These are phyloP conservation scores for Drosophila ficusphila DNA, from an alignment of 1,140 invertebrate genomes.

Conservation along the genomic window DNA sequence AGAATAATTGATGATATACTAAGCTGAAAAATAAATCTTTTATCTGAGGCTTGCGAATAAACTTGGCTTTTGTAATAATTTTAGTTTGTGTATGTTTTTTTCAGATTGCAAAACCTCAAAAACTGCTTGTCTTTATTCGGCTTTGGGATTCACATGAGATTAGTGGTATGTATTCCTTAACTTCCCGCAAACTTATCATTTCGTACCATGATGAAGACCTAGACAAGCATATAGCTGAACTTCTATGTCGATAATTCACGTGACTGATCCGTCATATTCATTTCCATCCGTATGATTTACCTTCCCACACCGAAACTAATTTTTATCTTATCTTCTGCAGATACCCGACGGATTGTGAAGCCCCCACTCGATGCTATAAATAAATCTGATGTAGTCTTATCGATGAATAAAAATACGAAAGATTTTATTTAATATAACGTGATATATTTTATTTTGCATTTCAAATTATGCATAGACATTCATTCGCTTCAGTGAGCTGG, in stretches of 20 bases:
- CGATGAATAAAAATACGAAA: conserved; percentile 38
- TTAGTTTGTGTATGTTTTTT: not conserved
- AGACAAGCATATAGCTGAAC: conserved; percentile 57
- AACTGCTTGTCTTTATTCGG: not conserved
- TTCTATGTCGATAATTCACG: conserved; percentile 28
- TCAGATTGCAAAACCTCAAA: not conserved
- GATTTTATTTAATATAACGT: conserved; percentile 66
- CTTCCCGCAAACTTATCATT: not conserved
- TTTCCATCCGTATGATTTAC: conserved; percentile 1
- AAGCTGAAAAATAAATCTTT: conserved; percentile 30
- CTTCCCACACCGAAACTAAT: not conserved
- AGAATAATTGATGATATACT: conserved; percentile 71
- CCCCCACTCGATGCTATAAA: not conserved
- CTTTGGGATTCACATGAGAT: not conserved
- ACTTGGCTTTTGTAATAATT: not conserved
- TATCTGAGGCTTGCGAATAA: not conserved
- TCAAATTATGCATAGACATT: conserved; percentile 73
- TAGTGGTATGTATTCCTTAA: not conserved
- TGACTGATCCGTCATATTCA: conserved; percentile 27
- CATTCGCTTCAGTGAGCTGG: conserved; percentile 41
- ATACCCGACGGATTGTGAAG: not conserved
- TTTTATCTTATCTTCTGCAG: conserved; percentile 18
- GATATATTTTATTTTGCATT: conserved; percentile 75
- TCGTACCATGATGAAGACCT: conserved; percentile 27
- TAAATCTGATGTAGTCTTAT: conserved; percentile 5